Conservation (phyloP, 2,797 vertebrate species). For the Hoplostethus atlanticus region DNA sequence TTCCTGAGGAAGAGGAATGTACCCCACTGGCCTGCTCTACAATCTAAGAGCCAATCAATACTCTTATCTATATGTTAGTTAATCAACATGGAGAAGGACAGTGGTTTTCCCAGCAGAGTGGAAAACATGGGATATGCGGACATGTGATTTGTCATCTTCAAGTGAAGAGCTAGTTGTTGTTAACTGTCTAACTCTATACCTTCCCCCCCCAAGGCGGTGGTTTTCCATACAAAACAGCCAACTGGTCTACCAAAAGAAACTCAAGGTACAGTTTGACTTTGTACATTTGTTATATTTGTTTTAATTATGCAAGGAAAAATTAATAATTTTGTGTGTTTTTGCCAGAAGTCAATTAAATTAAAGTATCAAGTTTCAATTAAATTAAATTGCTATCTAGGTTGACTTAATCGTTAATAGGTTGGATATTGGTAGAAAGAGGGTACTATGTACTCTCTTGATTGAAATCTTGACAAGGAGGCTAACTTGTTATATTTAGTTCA, state of each 20-base stretch:
- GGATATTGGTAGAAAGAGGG: neutral
- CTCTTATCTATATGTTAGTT: neutral
- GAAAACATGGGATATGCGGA: constrained; percentile 5
- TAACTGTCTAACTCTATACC: constrained; percentile 18
- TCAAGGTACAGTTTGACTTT: constrained; percentile 86
- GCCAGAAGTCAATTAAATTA: no score
- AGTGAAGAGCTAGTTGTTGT: neutral
- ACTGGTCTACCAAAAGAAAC: constrained; percentile 97
- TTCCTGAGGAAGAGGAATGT: neutral
- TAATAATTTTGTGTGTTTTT: neutral
- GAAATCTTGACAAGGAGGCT: neutral
- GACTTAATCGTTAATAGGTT: neutral
- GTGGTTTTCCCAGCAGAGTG: neutral
- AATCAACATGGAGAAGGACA: no score
- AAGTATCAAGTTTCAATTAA: no score
- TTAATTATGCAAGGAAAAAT: no score
- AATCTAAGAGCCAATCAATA: neutral
- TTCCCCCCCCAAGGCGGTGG: constrained; percentile 87
- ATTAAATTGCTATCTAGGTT: no score
- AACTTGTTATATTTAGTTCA: neutral
- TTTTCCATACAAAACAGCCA: constrained; percentile 99
- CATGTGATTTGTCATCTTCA: constrained; percentile 11
- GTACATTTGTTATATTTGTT: no score
- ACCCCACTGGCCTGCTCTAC: neutral
- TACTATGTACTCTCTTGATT: neutral